Evolutionary conservation across 2,113 vertebrate species (phyloP), one percentile per base, ranked within the genome.

Genomic region (Psittacus erithacus): DNA sequence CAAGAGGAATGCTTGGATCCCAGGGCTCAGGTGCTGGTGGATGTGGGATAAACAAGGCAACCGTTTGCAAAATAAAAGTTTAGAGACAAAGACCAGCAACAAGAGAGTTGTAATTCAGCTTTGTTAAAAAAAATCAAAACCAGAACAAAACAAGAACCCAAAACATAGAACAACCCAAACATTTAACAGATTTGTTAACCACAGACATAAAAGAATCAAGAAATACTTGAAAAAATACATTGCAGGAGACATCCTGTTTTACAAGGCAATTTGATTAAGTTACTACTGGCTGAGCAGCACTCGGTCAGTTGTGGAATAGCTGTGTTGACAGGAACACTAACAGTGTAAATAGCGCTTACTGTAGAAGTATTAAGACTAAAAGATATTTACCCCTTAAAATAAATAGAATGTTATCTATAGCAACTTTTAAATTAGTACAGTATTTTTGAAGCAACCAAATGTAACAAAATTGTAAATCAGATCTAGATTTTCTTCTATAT

Each of bases 111-210:
- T 91, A 95, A 97, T 95, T 97, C 84, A 92, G 95, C 95, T 88
- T 97, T 97, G 97, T 93, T 96, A 96, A 92, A 97, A 96, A 97
- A 96, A 96, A 27, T 35, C 57, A 59, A 59, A 59, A 23, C 57
- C 57, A 35, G 57, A 79, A 70, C 67, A 47, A 83, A 81, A 59
- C 39, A 57, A 67, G 49, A 38, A 92, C 88, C 93, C 80, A 78
- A 94, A 91, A 97, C 87, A 75, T 13, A 41, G 62, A 76, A 93
- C 83, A 86, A 94, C 92, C 92, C 67, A 53, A 94, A 96, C 92
- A 90, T 90, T 78, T 33, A 97, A 97, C 96, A 97, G 90, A 79
- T 88, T 93, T 88, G 55, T 96, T 97, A 97, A 97, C 89, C 93
- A 93, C 91, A 74, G 96, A 96, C 90, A 62, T 68, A 93, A 90